Conservation (phyloP, 2,888 invertebrate species). For the Galerucella nymphaeae region DNA sequence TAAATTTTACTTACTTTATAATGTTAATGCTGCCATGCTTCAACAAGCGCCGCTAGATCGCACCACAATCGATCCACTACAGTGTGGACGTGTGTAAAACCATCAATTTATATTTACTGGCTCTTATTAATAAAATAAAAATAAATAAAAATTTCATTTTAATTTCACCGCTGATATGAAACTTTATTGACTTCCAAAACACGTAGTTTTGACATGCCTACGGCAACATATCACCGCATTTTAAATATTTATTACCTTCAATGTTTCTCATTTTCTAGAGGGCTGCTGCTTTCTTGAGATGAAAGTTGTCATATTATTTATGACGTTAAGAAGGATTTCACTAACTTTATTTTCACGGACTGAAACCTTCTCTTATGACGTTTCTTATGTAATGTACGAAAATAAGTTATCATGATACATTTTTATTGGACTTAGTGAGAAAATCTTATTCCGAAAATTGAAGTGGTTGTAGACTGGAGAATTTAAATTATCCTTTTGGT, state of each 20-base stretch:
- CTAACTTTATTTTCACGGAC: neutral
- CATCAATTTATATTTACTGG: neutral
- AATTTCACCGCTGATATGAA: neutral
- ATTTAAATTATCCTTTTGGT: too few relatives aligned
- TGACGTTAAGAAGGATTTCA: neutral
- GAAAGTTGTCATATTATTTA: neutral
- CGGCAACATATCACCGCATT: neutral
- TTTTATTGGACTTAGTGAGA: too few relatives aligned
- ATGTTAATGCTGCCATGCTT: too few relatives aligned
- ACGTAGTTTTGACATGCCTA: conserved; percentile 1
- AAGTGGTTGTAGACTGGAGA: too few relatives aligned
- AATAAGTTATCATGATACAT: too few relatives aligned
- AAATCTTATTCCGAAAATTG: too few relatives aligned
- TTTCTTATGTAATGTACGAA: neutral
- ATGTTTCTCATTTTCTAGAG: conserved; percentile 6
- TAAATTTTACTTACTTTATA: too few relatives aligned
- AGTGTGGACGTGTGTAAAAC: too few relatives aligned
- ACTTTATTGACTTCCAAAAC: neutral
- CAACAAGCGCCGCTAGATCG: too few relatives aligned
- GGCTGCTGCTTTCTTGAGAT: neutral
- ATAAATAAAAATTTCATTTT: too few relatives aligned
- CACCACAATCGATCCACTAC: too few relatives aligned
- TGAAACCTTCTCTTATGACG: neutral
- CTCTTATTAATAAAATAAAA: neutral
- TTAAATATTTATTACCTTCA: conserved; percentile 3